Base-by-base conservation (phyloP, 2,888 invertebrate genomes). In the Chymomyza caudatula region DNA sequence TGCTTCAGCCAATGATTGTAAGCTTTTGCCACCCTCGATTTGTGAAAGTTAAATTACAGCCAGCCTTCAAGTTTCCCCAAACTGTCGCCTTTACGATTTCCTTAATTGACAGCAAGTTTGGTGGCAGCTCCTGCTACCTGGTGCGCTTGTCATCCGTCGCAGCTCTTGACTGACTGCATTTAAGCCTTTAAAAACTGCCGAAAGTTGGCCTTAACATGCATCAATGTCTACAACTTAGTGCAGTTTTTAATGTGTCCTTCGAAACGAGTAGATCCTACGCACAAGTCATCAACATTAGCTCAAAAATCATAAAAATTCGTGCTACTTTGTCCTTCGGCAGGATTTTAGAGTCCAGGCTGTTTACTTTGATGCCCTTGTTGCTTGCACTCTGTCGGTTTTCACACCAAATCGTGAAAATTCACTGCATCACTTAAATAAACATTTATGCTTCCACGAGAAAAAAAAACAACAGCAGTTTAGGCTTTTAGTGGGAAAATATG, bases 391-490 rank as follows among this genome's bases (percentile, higher is more conserved):
- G 60, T 25, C 29, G 76, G 85, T 76, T 82, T 82, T 82, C 86
- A 82, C 82, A 86, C 85, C 59, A 60, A 51, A 23, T 23, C 58
- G 78, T 58, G 61, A 81, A 84, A 78, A 82, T 83, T 78, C 60
- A 49, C 67, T 67, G 81, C 74, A 85, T 86, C 76, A 70, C 58
- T 55, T 81, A 86, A 80, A 84, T 86, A 82, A 82, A 82, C 81
- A 82, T 82, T 82, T 76, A 72, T 78, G 66, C 76, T 55, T 17
- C 4, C 63, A 51, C 65, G 65, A 63, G 58, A 44, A n/a, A 4
- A 15, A n/a, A 15, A 37, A 37, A 37, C 64, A 60, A 60, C 78
- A 76, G 66, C 64, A 69, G 73, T 85, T 83, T 68, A 69, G 84
- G 78, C 77, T 85, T 76, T 85, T 75, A 83, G 73, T 72, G 84